Conservation (phyloP, 2,113 vertebrate species). For the Buteo buteo region DNA sequence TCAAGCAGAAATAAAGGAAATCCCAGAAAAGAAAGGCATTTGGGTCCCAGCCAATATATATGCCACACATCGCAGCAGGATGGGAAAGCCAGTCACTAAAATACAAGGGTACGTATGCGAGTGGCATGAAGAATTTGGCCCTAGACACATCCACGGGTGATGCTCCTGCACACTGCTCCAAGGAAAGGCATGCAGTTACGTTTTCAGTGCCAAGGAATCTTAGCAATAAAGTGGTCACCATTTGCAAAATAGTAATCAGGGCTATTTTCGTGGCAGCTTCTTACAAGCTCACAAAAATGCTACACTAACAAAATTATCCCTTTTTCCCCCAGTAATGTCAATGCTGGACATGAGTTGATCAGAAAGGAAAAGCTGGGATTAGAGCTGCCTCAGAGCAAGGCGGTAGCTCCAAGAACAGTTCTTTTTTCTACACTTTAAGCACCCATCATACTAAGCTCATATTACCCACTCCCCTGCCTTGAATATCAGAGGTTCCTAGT, state of each 20-base stretch:
- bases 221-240: constrained; percentile 19
- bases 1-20: constrained; percentile 7
- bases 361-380: not conserved
- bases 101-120: not conserved
- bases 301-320: not conserved
- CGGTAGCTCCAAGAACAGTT: not conserved
- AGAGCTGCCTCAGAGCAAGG: not conserved
- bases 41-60: not conserved
- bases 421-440: not conserved
- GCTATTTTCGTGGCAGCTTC: constrained; percentile 1
- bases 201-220: constrained; percentile 1
- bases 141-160: not conserved
- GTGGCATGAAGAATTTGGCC: not conserved
- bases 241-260: constrained; percentile 7
- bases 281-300: not conserved
- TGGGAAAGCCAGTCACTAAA: not conserved
- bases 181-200: not conserved
- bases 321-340: not conserved
- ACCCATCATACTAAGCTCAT: not conserved
- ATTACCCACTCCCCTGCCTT: not conserved
- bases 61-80: not conserved
- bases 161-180: not conserved
- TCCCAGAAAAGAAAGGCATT: not conserved
- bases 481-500: not conserved
- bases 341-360: not conserved